A percentile compares a stretch with the other conserved stretches of the same genome.
These are phyloP conservation scores for Nemurella pictetii DNA, from an alignment of 2,888 invertebrate genomes.

Conservation along the genomic window DNA sequence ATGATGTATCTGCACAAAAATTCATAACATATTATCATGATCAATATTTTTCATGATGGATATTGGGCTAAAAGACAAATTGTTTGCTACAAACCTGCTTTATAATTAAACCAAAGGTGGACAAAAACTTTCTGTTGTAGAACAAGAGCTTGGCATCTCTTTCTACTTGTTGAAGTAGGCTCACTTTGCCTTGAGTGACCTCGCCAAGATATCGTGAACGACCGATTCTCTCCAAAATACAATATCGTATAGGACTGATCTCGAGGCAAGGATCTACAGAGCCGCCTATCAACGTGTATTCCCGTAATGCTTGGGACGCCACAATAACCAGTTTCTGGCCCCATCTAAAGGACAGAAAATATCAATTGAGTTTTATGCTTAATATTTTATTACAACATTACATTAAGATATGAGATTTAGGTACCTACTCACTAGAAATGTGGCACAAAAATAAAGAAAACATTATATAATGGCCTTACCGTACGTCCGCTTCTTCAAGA, in stretches of 20 bases:
- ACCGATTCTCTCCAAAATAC: constrained; percentile 74
- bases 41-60: neutral
- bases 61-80: neutral
- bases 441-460: constrained; percentile 32
- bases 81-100: constrained; percentile 56
- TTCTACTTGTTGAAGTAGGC: constrained; percentile 57
- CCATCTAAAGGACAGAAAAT: constrained; percentile 54
- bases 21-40: neutral
- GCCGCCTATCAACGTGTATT: constrained; percentile 58
- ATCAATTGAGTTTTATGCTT: constrained; percentile 8
- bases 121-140: constrained; percentile 65
- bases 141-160: constrained; percentile 66
- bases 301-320: constrained; percentile 65
- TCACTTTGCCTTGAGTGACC: constrained; percentile 65
- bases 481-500: constrained; percentile 55
- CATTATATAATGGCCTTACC: too few species aligned
- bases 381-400: neutral
- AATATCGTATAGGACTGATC: constrained; percentile 63
- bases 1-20: constrained; percentile 51
- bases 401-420: too few species aligned
- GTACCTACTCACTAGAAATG: too few species aligned
- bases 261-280: constrained; percentile 51
- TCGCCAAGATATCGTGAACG: constrained; percentile 70
- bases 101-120: constrained; percentile 60
- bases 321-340: constrained; percentile 69